phyloP scores from a whole-genome alignment of 2,888 invertebrate genomes.

The Diaphora mendica region DNA sequence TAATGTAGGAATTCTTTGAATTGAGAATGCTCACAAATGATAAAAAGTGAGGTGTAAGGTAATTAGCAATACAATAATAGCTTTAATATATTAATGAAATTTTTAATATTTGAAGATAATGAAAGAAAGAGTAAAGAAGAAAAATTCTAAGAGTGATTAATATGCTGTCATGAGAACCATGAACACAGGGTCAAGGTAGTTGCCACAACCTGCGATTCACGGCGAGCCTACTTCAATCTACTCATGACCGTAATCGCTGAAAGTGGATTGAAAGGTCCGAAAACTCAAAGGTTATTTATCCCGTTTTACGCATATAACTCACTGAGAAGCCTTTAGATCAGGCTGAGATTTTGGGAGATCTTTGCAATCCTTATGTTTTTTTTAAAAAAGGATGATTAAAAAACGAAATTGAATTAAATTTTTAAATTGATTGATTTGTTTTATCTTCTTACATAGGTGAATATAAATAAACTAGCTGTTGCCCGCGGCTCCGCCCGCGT shows the following conservation, averaged over 20 bases:
- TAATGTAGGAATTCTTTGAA: conserved; percentile 5
- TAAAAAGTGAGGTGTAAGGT: too few species aligned
- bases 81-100: too few species aligned
- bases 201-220: background rate
- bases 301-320: background rate
- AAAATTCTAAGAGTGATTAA: background rate
- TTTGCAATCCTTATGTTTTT: background rate
- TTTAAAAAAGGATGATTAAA: background rate
- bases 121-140: background rate
- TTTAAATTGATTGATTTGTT: too few species aligned
- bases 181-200: background rate
- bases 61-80: too few species aligned
- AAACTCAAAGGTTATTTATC: background rate
- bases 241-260: background rate
- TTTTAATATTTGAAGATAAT: too few species aligned
- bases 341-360: background rate
- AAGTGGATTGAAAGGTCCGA: background rate
- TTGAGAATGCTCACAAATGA: background rate
- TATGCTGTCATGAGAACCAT: background rate
- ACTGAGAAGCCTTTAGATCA: background rate
- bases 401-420: too few species aligned
- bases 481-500: too few species aligned
- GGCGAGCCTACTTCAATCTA: background rate
- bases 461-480: too few species aligned
- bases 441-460: too few species aligned